Percentiles rank a stretch among this genome's conserved stretches.
Evolutionary conservation across 2,113 vertebrate species (phyloP).

Genomic region (Felis chaus): DNA sequence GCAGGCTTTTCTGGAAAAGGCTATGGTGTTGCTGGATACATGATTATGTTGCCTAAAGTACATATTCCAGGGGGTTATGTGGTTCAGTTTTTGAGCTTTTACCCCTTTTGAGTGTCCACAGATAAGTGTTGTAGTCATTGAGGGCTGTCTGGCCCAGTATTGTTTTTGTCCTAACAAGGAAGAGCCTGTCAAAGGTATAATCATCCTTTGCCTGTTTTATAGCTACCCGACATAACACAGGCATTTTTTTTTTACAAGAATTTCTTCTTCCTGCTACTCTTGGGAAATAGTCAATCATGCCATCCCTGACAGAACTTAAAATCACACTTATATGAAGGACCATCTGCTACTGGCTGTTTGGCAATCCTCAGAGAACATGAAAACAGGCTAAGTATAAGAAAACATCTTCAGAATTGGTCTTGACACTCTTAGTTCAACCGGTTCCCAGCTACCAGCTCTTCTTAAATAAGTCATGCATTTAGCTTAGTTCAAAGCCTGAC

Average conservation of each 20-base stretch:
- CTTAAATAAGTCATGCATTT: slow-evolving; percentile 59
- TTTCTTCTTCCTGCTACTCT: background rate
- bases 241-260: background rate
- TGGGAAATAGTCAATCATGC: background rate
- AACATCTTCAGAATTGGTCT: slow-evolving; percentile 52
- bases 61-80: background rate
- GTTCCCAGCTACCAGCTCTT: slow-evolving; percentile 18
- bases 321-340: background rate
- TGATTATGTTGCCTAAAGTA: background rate
- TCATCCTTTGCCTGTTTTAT: background rate
- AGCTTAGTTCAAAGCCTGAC: slow-evolving; percentile 54
- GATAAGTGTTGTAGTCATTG: background rate
- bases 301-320: slow-evolving; percentile 33
- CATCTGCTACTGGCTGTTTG: slow-evolving; percentile 31
- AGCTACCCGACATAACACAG: background rate
- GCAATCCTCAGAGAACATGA: background rate
- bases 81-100: background rate
- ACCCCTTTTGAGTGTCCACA: background rate
- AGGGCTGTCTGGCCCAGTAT: background rate
- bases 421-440: slow-evolving; percentile 42
- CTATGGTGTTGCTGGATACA: background rate
- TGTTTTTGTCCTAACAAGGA: background rate
- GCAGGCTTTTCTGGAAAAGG: background rate
- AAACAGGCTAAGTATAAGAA: slow-evolving; percentile 39
- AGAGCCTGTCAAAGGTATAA: background rate